Conservation (phyloP, 2,888 invertebrate genomes). For the Conomelus anceps region DNA sequence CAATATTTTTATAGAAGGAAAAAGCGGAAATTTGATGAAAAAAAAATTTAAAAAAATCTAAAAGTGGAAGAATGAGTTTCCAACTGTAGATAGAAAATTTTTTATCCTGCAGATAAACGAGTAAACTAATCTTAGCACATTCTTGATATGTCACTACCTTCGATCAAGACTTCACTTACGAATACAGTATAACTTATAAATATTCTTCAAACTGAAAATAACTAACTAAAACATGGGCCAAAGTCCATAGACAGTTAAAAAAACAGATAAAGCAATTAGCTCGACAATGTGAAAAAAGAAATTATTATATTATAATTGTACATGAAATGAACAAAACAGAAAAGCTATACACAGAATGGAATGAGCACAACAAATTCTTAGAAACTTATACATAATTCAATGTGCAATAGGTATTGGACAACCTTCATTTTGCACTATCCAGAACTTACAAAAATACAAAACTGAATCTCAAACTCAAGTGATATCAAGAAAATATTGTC, state of each 20-base stretch:
- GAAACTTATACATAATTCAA: not conserved
- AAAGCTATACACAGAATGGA: not conserved
- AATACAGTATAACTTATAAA: not conserved
- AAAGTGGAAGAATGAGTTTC: not conserved
- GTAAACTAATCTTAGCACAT: not conserved
- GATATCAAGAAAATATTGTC: too few species aligned
- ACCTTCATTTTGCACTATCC: not conserved
- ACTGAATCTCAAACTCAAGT: too few species aligned
- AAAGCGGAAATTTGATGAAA: not conserved
- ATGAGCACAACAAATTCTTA: not conserved
- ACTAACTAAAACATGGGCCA: not conserved
- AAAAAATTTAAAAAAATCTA: not conserved
- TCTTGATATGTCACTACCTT: not conserved
- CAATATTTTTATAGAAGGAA: not conserved
- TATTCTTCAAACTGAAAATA: not conserved
- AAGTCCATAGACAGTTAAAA: not conserved
- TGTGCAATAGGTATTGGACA: not conserved
- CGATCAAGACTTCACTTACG: not conserved
- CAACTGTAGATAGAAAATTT: not conserved
- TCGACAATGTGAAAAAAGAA: not conserved
- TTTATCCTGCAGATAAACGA: not conserved
- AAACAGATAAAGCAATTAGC: not conserved
- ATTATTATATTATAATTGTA: not conserved
- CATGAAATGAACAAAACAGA: not conserved
- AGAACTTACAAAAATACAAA: not conserved